Evolutionary conservation across 2,113 vertebrate genomes (phyloP).

Genomic region (Coracopsis vasa): DNA sequence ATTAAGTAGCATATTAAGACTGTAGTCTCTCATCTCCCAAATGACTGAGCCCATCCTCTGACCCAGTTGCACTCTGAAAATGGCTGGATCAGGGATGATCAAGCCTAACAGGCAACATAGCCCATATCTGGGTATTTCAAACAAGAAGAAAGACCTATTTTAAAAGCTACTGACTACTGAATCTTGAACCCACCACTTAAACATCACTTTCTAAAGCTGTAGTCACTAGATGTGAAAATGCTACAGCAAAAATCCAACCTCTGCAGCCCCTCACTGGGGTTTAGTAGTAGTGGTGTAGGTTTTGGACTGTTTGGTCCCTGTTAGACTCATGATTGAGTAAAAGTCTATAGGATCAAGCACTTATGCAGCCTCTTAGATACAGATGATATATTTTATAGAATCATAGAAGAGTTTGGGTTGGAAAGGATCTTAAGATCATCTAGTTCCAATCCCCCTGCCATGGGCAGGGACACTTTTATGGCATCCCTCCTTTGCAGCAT

Average conservation of each 20-base stretch:
- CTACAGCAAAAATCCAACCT: neutral
- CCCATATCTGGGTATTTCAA: neutral
- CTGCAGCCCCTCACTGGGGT: neutral
- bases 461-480: neutral
- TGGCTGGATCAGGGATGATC: neutral
- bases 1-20: neutral
- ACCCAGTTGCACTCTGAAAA: neutral
- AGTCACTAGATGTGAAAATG: neutral
- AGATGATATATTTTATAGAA: neutral
- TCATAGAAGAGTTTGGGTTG: neutral
- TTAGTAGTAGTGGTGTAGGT: neutral
- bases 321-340: neutral
- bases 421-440: neutral
- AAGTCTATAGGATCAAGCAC: neutral
- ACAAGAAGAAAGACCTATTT: neutral
- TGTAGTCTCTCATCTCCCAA: neutral
- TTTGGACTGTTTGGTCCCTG: neutral
- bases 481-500: neutral
- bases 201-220: neutral
- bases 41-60: neutral
- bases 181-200: neutral
- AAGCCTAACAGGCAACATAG: neutral
- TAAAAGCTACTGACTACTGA: neutral
- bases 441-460: neutral
- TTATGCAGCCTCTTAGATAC: neutral